Evolutionary conservation across 2,888 invertebrate species (phyloP).

Genomic region (Orthosia gothica): DNA sequence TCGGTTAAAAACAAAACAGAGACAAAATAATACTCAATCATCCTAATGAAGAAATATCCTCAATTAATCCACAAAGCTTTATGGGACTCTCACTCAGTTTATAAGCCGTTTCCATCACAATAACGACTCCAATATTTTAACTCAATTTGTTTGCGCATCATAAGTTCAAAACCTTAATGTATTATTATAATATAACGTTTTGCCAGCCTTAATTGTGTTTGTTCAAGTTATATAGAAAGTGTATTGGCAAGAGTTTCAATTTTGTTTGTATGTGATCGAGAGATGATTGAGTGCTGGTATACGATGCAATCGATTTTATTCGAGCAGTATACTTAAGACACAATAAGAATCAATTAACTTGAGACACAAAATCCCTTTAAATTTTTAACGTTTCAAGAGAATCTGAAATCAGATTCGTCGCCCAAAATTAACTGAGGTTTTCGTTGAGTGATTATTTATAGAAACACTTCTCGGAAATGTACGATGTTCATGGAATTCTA

Average conservation of each 20-base stretch:
- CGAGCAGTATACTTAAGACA: constrained; percentile 20
- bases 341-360: constrained; percentile 26
- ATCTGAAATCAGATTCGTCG: not conserved
- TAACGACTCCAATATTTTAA: constrained; percentile 62
- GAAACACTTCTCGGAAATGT: not conserved
- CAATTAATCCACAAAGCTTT: constrained; percentile 62
- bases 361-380: constrained; percentile 12
- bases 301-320: constrained; percentile 43
- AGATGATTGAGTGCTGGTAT: constrained; percentile 46
- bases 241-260: constrained; percentile 44
- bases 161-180: constrained; percentile 38
- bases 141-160: constrained; percentile 43
- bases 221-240: constrained; percentile 41
- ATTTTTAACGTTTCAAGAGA: not conserved
- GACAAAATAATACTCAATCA: constrained; percentile 4
- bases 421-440: not conserved
- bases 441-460: not conserved
- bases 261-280: constrained; percentile 47
- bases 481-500: constrained; percentile 7
- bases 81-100: constrained; percentile 31
- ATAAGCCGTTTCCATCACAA: constrained; percentile 51
- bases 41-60: constrained; percentile 53
- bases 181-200: constrained; percentile 19
- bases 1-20: too few species aligned
- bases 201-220: constrained; percentile 32